phyloP scores from a whole-genome alignment of 1,140 invertebrate species.

The Metaphire vulgaris region DNA sequence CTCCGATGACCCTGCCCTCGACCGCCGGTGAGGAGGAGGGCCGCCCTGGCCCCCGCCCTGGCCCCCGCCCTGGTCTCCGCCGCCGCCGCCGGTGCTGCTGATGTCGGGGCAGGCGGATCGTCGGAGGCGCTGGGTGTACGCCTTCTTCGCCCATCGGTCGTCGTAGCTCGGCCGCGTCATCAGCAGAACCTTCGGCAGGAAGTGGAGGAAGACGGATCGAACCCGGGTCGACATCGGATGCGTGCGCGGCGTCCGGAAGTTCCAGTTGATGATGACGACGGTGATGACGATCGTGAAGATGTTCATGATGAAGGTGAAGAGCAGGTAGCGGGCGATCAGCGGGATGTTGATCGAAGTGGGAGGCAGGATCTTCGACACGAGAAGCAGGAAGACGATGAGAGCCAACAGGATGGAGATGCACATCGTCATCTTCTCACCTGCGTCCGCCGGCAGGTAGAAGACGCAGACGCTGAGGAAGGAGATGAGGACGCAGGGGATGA shows the following conservation, averaged over 20 bases:
- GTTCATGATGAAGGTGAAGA: slow-evolving; percentile 99
- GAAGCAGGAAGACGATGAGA: slow-evolving; percentile 94
- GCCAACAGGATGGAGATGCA: slow-evolving; percentile 98
- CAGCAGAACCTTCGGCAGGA: slow-evolving; percentile 46
- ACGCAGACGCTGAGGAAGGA: slow-evolving; percentile 97
- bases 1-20: neutral
- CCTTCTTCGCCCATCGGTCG: slow-evolving; percentile 1
- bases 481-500: slow-evolving; percentile 94
- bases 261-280: slow-evolving; percentile 98
- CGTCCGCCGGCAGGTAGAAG: slow-evolving; percentile 84
- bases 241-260: slow-evolving; percentile 86
- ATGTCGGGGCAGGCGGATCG: slow-evolving; percentile 8
- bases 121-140: neutral
- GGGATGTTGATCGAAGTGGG: slow-evolving; percentile 65
- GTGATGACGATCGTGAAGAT: slow-evolving; percentile 97
- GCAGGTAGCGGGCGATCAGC: slow-evolving; percentile 91
- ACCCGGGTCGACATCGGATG: slow-evolving; percentile 49
- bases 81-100: no score
- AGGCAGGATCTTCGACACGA: slow-evolving; percentile 97
- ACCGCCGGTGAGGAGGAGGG: neutral
- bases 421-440: slow-evolving; percentile 71
- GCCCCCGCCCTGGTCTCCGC: no score
- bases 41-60: no score
- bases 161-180: slow-evolving; percentile 43
- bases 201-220: slow-evolving; percentile 45